phyloP scores from a whole-genome alignment of 2,888 invertebrate genomes.

The Diachrysia chrysitis region DNA sequence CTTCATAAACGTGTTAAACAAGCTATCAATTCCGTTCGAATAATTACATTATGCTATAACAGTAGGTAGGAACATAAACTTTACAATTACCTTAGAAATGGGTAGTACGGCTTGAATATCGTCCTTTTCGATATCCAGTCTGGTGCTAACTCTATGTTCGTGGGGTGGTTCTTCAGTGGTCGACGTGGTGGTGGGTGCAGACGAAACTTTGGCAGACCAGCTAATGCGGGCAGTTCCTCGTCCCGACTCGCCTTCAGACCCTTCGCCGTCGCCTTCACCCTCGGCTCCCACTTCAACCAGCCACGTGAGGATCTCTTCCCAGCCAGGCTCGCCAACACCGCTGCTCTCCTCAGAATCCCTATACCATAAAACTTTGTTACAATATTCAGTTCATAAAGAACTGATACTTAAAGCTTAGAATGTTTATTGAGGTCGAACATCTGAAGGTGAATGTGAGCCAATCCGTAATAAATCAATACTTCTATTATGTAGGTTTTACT shows the following conservation, averaged over 20 bases:
- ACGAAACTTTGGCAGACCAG: slow-evolving; percentile 92
- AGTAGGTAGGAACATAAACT: slow-evolving; percentile 16
- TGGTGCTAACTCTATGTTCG: slow-evolving; percentile 92
- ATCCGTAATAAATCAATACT: slow-evolving; percentile 67
- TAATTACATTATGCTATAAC: slow-evolving; percentile 33
- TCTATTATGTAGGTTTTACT: slow-evolving; percentile 36
- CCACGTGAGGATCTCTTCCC: slow-evolving; percentile 97
- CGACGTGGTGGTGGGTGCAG: slow-evolving; percentile 70
- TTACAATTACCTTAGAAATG: slow-evolving; percentile 94
- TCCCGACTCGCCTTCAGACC: slow-evolving; percentile 88
- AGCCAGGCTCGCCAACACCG: slow-evolving; percentile 82
- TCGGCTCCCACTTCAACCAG: slow-evolving; percentile 96
- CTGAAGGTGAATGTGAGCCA: slow-evolving; percentile 64
- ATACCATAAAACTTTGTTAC: slow-evolving; percentile 40
- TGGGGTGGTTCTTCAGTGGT: slow-evolving; percentile 84
- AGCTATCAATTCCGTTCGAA: slow-evolving; percentile 44
- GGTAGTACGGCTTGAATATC: slow-evolving; percentile 98
- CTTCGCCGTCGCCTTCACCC: slow-evolving; percentile 88
- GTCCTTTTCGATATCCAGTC: slow-evolving; percentile 97
- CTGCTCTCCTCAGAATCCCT: slow-evolving; percentile 79
- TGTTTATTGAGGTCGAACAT: slow-evolving; percentile 61
- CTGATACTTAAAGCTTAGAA: slow-evolving; percentile 60
- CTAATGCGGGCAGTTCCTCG: slow-evolving; percentile 95
- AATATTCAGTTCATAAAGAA: slow-evolving; percentile 55
- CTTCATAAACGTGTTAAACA: slow-evolving; percentile 34